Conservation (phyloP, 2,888 invertebrate species). For the Lottia scabra region DNA sequence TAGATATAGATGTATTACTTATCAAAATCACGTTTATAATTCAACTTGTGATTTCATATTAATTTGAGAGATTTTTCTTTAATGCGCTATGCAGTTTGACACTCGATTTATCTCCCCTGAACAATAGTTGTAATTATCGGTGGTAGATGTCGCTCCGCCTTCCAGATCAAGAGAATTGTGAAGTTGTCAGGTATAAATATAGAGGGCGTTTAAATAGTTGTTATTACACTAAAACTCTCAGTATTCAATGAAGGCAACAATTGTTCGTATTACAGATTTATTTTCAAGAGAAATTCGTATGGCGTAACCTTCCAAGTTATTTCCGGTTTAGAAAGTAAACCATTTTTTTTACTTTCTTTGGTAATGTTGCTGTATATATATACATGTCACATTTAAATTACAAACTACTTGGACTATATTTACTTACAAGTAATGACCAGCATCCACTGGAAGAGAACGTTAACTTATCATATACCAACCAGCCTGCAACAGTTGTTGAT, state of each 20-base stretch:
- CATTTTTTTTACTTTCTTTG: too few species aligned
- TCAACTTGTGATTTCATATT: not conserved
- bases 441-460: too few species aligned
- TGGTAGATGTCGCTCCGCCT: conserved; percentile 7
- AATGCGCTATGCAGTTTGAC: not conserved
- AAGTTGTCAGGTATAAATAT: conserved; percentile 1
- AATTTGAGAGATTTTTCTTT: not conserved
- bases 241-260: not conserved
- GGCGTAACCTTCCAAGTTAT: too few species aligned
- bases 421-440: too few species aligned
- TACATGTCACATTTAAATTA: too few species aligned
- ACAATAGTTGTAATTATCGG: conserved; percentile 2
- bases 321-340: too few species aligned
- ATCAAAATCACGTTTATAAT: too few species aligned
- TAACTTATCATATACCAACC: too few species aligned
- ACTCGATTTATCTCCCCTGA: conserved; percentile 2
- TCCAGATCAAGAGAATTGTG: not conserved
- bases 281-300: not conserved
- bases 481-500: too few species aligned
- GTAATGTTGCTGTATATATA: too few species aligned
- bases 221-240: not conserved
- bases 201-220: conserved; percentile 1
- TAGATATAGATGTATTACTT: too few species aligned
- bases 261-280: not conserved
- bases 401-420: too few species aligned